Evolutionary conservation across 2,888 invertebrate genomes (phyloP).

Genomic region (Andricus quercusramuli): DNA sequence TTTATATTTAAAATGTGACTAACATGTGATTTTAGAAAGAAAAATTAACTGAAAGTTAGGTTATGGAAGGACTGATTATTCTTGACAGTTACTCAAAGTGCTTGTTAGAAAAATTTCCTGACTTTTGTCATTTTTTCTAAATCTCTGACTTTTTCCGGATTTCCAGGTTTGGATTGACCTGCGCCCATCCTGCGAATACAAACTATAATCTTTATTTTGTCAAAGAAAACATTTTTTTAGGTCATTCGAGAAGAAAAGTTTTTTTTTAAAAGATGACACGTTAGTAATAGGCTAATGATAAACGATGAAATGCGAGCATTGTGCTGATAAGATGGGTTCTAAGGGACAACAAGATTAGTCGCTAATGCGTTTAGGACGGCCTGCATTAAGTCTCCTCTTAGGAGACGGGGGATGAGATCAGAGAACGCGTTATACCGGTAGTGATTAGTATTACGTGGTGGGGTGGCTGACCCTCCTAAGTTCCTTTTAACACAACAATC

Average conservation of each 20-base stretch:
- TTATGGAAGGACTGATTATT: too few relatives aligned
- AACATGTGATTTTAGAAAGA: too few relatives aligned
- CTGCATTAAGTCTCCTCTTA: slow-evolving; percentile 58
- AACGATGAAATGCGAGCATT: slow-evolving; percentile 54
- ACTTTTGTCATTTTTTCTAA: too few relatives aligned
- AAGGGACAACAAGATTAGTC: slow-evolving; percentile 69
- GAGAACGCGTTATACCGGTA: slow-evolving; percentile 49
- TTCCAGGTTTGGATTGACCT: too few relatives aligned
- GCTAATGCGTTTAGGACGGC: slow-evolving; percentile 68
- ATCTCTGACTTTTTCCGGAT: too few relatives aligned
- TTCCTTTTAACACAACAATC: slow-evolving; percentile 37
- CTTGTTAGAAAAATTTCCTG: too few relatives aligned
- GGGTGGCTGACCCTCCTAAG: slow-evolving; percentile 41
- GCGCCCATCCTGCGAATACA: too few relatives aligned
- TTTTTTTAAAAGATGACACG: slow-evolving; percentile 60
- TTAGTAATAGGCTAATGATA: slow-evolving; percentile 69
- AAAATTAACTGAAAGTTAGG: too few relatives aligned
- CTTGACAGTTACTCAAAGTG: too few relatives aligned
- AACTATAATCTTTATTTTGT: too few relatives aligned
- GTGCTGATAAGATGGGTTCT: slow-evolving; percentile 58
- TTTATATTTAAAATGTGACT: too few relatives aligned
- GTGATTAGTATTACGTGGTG: slow-evolving; percentile 44
- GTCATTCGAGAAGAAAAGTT: slow-evolving; percentile 44
- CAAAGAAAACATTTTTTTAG: too few relatives aligned
- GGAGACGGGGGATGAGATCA: slow-evolving; percentile 42